Base-by-base conservation (phyloP, 2,797 vertebrate genomes). In the Lateolabrax maculatus region DNA sequence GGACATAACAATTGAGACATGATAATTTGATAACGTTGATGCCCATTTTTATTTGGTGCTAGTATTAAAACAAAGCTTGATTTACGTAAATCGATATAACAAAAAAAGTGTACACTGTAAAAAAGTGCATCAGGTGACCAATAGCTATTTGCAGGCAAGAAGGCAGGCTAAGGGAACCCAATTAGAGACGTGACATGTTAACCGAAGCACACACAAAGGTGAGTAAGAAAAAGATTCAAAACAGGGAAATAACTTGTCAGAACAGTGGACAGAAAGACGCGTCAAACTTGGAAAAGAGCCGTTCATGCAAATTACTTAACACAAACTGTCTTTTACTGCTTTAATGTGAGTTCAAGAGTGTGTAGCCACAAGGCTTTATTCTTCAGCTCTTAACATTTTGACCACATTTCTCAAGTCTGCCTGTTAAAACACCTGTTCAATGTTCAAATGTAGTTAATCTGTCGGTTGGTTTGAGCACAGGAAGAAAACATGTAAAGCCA, bases 211-310 rank as follows among this genome's bases (percentile, higher is more conserved):
- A 70, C 29, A 57, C 37, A 36, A 36, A 58, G 21, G 23, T 19
- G 6, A 37, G 21, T 25, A 34, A n/a, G 5, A 70, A 55, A 71
- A 62, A 49, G 15, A 60, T 41, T 37, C 2, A 34, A 56, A 57
- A 68, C 3, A 27, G 15, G 19, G 3, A 75, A 74, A 16, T 37
- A 3, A 21, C 41, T 62, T 62, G 39, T 11, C 36, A 61, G 5
- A 70, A 73, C 64, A 70, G 34, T 11, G 5, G 31, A 73, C 34
- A 58, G 39, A 55, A 25, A 60, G 37, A 34, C 8, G 18, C 15
- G 8, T 71, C n/a, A 25, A 64, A 75, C 56, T 34, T 15, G 70
- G 21, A 7, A 67, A 43, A 51, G 7, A 62, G 3, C 23, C 39
- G 36, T 65, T 56, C 6, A 39, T 16, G 13, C 34, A 48, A 64